Base-by-base conservation (phyloP, 2,888 invertebrate genomes). In the Drymonia ruficornis region DNA sequence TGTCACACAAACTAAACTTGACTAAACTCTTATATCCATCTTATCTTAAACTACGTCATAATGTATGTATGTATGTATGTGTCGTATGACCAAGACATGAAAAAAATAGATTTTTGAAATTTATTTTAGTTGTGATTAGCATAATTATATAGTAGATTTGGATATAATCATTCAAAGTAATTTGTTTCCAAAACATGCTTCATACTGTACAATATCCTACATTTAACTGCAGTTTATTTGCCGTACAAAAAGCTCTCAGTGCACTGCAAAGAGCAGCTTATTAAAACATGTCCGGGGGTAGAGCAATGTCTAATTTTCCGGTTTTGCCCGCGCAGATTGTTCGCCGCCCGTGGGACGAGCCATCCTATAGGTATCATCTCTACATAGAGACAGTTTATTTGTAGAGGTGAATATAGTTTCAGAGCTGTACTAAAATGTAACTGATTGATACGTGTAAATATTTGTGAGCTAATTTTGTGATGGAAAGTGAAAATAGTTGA, bases 271-370 rank as follows among this genome's bases (percentile, higher is more conserved):
- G 64, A 74, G 74, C 62, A 71, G 78, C 80, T 83, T 84, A 84
- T 84, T 83, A 82, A 76, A 74, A 67, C 74, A 70, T 73, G 75
- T 72, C 69, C 62, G 73, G 63, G 59, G 29, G 58, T 36, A 60
- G 64, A 76, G 83, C 86, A 83, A 83, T 86, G 88, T 89, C 78
- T 89, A 90, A 91, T 91, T 91, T 91, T 90, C 89, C 91, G 91
- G 88, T 85, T 80, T 80, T 71, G 89, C 85, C 75, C 89, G 85
- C 87, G 82, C 72, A 88, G 86, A 90, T 89, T 88, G 89, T 83
- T 61, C 71, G 23, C 65, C 43, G 50, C 76, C 80, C 84, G 65
- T 59, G 87, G 83, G 84, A 81, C 67, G 11, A 42, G 50, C 47
- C 46, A 16, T 40, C 40, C 16, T 16, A 15, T 38, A 40, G 7